Conservation (phyloP, 1,140 invertebrate species). For the Lamellibrachia luymesi region DNA sequence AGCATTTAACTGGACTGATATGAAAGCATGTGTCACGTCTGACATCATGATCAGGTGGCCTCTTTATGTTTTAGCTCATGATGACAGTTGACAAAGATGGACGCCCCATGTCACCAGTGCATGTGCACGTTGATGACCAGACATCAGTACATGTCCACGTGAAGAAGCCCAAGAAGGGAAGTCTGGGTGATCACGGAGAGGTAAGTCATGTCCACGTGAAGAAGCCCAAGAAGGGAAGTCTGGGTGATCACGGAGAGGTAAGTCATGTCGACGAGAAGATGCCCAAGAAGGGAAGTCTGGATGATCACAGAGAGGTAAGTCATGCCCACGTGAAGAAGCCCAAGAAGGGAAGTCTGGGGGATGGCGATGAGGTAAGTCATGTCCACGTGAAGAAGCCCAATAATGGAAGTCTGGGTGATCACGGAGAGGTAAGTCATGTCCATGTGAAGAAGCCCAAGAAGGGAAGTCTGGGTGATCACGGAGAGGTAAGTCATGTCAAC, state of each 20-base stretch:
- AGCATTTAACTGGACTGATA: no score
- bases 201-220: constrained; percentile 40
- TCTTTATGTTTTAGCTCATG: not conserved
- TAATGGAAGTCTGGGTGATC: no score
- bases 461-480: no score
- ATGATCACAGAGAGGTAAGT: not conserved
- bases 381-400: not conserved
- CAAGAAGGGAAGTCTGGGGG: constrained; percentile 8
- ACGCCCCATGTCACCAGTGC: constrained; percentile 43
- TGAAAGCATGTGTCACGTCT: not conserved
- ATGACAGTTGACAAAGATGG: constrained; percentile 20
- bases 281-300: constrained; percentile 21
- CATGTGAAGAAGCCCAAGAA: no score
- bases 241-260: not conserved
- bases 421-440: no score
- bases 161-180: constrained; percentile 38
- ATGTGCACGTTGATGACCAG: constrained; percentile 54
- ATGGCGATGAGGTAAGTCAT: not conserved
- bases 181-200: not conserved
- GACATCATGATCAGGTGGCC: not conserved
- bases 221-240: constrained; percentile 33
- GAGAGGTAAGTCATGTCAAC: no score
- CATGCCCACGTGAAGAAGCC: constrained; percentile 47
- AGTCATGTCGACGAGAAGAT: constrained; percentile 45
- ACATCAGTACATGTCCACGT: constrained; percentile 53